Conservation (phyloP, 2,888 invertebrate genomes). For the Phyllotreta striolata region DNA sequence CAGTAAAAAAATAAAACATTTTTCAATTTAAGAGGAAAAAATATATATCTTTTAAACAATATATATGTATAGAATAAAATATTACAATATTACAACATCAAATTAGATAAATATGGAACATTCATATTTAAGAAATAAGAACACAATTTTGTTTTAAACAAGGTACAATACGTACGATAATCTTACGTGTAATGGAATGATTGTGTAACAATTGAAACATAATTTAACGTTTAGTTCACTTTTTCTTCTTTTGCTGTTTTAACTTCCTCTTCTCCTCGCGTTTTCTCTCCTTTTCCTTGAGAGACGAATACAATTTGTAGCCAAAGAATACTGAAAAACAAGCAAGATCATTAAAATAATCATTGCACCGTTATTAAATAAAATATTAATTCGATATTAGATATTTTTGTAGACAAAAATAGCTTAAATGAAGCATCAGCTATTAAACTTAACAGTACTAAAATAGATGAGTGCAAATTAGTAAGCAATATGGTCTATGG, state of each 20-base stretch:
- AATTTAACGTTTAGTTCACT: slow-evolving; percentile 57
- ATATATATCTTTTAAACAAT: slow-evolving; percentile 38
- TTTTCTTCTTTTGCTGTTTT: slow-evolving; percentile 84
- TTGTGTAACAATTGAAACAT: slow-evolving; percentile 18
- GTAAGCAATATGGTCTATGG: no score
- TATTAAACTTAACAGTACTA: no score
- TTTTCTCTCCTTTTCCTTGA: slow-evolving; percentile 78
- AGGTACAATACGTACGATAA: slow-evolving; percentile 18
- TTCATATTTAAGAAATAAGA: slow-evolving; percentile 25
- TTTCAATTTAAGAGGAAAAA: not conserved
- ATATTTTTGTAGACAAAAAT: no score
- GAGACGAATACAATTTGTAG: slow-evolving; percentile 82
- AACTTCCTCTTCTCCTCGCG: slow-evolving; percentile 82
- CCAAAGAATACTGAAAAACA: slow-evolving; percentile 82
- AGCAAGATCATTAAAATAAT: slow-evolving; percentile 26
- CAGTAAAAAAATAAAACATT: no score
- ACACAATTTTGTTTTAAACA: slow-evolving; percentile 30
- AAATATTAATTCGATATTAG: no score
- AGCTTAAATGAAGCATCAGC: no score
- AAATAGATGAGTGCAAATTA: no score
- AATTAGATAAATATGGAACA: slow-evolving; percentile 28
- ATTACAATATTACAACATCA: slow-evolving; percentile 39
- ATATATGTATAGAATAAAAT: slow-evolving; percentile 39
- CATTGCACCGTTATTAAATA: no score
- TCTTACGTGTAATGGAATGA: slow-evolving; percentile 37